These are phyloP conservation scores for Philantomba maxwellii DNA, from an alignment of 2,113 vertebrate species.

Conservation along the genomic window DNA sequence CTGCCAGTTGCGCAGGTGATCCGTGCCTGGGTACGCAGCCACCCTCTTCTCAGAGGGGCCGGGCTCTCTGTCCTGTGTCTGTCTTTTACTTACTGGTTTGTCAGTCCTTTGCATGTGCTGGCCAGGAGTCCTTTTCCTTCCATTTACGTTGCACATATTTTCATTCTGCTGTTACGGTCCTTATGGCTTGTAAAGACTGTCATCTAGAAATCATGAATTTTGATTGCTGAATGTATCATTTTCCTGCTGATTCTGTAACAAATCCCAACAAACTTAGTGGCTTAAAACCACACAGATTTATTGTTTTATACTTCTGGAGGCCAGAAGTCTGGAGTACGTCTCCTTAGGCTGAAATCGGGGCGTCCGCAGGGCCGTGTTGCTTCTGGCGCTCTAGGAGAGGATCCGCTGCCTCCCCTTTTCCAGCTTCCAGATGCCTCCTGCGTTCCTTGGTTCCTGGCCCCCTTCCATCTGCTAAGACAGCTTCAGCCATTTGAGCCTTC, in stretches of 20 bases:
- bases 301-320: not conserved
- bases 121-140: not conserved
- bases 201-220: not conserved
- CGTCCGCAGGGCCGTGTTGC: not conserved
- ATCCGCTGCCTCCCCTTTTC: not conserved
- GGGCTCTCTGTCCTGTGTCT: not conserved
- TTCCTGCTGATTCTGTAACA: not conserved
- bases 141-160: not conserved
- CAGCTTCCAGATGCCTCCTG: not conserved
- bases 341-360: not conserved
- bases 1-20: not conserved
- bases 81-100: not conserved
- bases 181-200: not conserved
- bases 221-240: not conserved
- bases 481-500: not conserved
- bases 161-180: not conserved
- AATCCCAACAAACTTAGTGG: not conserved
- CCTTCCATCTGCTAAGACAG: not conserved
- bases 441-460: not conserved
- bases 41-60: not conserved
- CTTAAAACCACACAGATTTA: not conserved
- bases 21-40: not conserved
- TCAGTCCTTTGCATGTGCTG: not conserved
- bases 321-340: not conserved
- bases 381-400: not conserved